Base-by-base conservation (phyloP, 2,113 vertebrate genomes). In the Chrysochloris asiatica region DNA sequence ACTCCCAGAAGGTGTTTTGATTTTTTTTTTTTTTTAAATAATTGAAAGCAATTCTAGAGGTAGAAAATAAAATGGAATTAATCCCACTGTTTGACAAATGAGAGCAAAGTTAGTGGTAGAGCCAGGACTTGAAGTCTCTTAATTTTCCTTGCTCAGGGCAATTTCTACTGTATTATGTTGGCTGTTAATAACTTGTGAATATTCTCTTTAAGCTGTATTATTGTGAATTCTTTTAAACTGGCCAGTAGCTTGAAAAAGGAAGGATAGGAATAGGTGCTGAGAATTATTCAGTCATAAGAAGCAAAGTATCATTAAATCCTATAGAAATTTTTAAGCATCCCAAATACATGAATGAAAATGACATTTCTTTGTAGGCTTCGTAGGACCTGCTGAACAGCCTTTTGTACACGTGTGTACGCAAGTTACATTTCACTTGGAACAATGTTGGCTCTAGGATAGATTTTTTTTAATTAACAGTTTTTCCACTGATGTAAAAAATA, bases 71-170 rank as follows among this genome's bases (percentile, higher is more conserved):
- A 94, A 65, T 86, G n/a, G 33, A 56, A 59, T 56, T 65, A 52
- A 0, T 81, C 72, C 77, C 38, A 77, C 90, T 87, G 72, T 94
- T 85, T 86, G 73, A 86, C 81, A 76, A 85, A 89, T 86, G 80
- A 94, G 50, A 89, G 41, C 41, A 95, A 88, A 88, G 61, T 88
- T 83, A 77, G 65, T 84, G 82, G 72, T 78, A 81, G 86, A 86
- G 28, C 43, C 50, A 83, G 72, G 67, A 86, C 75, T 83, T 93
- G 56, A 92, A 65, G 73, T 88, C 72, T 89, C 79, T 63, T 81
- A 77, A 89, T 81, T n/a, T n/a, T 93, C 86, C 88, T 91, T 93
- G 92, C 93, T 95, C 90, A 96, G 92, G 89, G 77, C 79, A 94
- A 33, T 93, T 92, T 95, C 83, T 93, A 76, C 67, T 86, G 36